Evolutionary conservation across 2,888 invertebrate genomes (phyloP).

Genomic region (Branchellion lobata): DNA sequence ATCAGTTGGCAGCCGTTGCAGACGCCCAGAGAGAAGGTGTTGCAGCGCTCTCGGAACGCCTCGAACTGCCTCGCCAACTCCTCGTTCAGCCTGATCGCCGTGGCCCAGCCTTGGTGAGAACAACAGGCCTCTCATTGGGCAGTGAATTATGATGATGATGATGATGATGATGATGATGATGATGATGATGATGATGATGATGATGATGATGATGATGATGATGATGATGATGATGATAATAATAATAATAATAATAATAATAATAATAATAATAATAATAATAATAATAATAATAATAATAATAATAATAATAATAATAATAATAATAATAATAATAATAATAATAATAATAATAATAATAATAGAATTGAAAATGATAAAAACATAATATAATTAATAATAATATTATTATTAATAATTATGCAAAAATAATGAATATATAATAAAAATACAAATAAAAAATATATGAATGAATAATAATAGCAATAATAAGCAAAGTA

Average conservation of each 20-base stretch:
- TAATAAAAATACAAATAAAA: too few relatives aligned
- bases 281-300: slow-evolving; percentile 5
- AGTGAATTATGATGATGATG: slow-evolving; percentile 35
- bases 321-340: background rate
- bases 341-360: slow-evolving; percentile 5
- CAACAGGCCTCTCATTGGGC: background rate
- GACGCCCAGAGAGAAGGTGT: slow-evolving; percentile 94
- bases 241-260: background rate
- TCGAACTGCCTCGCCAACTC: slow-evolving; percentile 75
- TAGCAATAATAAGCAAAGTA: too few relatives aligned
- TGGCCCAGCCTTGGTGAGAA: slow-evolving; percentile 79
- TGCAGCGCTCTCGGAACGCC: slow-evolving; percentile 70
- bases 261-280: background rate
- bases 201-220: slow-evolving; percentile 31
- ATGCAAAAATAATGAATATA: too few relatives aligned
- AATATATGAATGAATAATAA: too few relatives aligned
- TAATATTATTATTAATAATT: too few relatives aligned
- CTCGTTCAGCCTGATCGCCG: slow-evolving; percentile 79
- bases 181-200: slow-evolving; percentile 26
- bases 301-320: background rate
- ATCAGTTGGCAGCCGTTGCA: slow-evolving; percentile 97
- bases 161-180: slow-evolving; percentile 24
- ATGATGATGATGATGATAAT: slow-evolving; percentile 36
- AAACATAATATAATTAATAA: too few relatives aligned
- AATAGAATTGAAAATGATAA: background rate